Conservation (phyloP, 2,888 invertebrate genomes). For the Lithodes maja region DNA sequence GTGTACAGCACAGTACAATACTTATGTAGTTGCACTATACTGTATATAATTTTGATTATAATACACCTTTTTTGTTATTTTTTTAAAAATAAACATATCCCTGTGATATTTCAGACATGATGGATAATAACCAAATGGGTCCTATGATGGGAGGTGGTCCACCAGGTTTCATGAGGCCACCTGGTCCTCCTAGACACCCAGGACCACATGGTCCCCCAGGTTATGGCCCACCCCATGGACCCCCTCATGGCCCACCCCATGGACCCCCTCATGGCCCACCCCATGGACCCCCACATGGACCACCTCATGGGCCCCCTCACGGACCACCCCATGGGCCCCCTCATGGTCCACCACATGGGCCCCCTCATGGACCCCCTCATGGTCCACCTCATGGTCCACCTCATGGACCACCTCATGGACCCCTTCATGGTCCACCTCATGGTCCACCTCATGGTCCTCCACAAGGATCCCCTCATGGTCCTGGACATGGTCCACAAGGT, state of each 20-base stretch:
- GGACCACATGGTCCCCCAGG: slow-evolving; percentile 50
- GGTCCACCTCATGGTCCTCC: slow-evolving; percentile 41
- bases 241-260: slow-evolving; percentile 29
- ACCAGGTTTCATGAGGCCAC: slow-evolving; percentile 58
- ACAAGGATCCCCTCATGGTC: slow-evolving; percentile 30
- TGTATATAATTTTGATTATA: neutral
- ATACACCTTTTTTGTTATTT: neutral
- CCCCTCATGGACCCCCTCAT: slow-evolving; percentile 43
- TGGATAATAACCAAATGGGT: slow-evolving; percentile 52
- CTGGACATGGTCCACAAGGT: slow-evolving; percentile 51
- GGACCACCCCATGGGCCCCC: slow-evolving; percentile 47
- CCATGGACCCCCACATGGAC: slow-evolving; percentile 29
- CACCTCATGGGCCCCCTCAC: slow-evolving; percentile 30
- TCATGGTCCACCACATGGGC: slow-evolving; percentile 25
- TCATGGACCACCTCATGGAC: slow-evolving; percentile 41
- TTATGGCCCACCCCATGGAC: slow-evolving; percentile 4
- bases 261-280: slow-evolving; percentile 27
- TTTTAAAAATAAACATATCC: neutral
- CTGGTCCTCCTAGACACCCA: slow-evolving; percentile 31
- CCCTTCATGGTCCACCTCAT: slow-evolving; percentile 38
- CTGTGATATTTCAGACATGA: slow-evolving; percentile 46
- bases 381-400: slow-evolving; percentile 35
- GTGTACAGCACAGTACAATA: no score
- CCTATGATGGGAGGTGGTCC: slow-evolving; percentile 61
- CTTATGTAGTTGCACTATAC: no score